Conservation (phyloP, 2,797 vertebrate species). For the Petrocephalus schoutedeni region DNA sequence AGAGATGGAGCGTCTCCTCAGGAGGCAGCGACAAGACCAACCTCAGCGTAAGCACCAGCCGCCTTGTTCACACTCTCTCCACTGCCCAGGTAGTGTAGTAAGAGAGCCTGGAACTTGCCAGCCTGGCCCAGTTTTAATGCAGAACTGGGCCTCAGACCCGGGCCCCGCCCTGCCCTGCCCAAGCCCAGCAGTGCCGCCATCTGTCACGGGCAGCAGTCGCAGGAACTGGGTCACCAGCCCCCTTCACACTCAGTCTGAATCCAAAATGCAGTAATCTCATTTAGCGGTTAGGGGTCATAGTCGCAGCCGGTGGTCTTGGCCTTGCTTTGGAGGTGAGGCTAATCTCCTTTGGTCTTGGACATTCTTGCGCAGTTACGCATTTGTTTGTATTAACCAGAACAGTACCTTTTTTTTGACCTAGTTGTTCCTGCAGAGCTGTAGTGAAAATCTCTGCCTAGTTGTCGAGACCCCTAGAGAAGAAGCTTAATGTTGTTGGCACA, state of each 20-base stretch:
- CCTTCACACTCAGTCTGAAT: not conserved
- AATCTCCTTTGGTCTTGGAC: not conserved
- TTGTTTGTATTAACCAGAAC: not conserved
- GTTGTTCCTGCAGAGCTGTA: not conserved
- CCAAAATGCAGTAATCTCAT: not conserved
- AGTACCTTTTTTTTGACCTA: not conserved
- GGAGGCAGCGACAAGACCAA: constrained; percentile 82
- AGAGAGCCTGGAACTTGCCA: not conserved
- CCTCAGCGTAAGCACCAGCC: constrained; percentile 63
- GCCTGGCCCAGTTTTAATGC: constrained; percentile 1
- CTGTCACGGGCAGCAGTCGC: constrained; percentile 11
- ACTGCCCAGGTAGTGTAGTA: not conserved
- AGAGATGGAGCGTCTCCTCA: constrained; percentile 74
- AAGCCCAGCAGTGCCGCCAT: not conserved
- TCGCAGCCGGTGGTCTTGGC: not conserved
- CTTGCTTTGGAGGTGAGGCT: constrained; percentile 4
- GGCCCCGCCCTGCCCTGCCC: not conserved
- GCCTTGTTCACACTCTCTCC: not conserved
- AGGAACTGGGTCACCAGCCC: constrained; percentile 11
- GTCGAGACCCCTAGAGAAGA: not conserved
- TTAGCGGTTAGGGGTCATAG: not conserved
- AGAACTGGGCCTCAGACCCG: not conserved
- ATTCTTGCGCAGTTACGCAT: not conserved
- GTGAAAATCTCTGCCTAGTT: not conserved
- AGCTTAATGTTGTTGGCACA: too few relatives aligned